These are phyloP conservation scores for Tragelaphus scriptus DNA, from an alignment of 2,113 vertebrate species.

Conservation along the genomic window DNA sequence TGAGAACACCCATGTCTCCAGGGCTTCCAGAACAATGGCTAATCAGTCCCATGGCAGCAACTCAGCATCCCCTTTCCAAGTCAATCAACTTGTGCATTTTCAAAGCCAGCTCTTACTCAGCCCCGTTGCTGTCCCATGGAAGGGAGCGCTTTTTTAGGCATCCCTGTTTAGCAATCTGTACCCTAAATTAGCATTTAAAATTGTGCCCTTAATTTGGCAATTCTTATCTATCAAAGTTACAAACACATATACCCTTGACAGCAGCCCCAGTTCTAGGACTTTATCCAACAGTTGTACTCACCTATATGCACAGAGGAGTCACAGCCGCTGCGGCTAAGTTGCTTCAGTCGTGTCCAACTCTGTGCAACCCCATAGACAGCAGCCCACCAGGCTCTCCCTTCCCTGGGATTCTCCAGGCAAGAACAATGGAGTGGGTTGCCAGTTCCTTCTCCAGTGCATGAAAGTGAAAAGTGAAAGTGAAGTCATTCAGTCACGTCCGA, in stretches of 20 bases:
- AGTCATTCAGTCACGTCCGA: too few relatives aligned
- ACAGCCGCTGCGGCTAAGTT: too few relatives aligned
- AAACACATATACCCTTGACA: neutral
- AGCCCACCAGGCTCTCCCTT: too few relatives aligned
- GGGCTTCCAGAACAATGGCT: neutral
- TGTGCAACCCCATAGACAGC: too few relatives aligned
- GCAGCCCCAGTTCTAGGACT: neutral
- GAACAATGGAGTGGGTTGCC: too few relatives aligned
- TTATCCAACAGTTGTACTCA: neutral
- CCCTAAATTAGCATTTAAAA: neutral
- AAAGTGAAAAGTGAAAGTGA: too few relatives aligned
- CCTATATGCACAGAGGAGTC: neutral
- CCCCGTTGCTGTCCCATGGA: neutral
- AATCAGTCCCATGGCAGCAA: neutral
- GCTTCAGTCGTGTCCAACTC: too few relatives aligned
- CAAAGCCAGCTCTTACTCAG: neutral
- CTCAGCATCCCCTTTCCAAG: neutral
- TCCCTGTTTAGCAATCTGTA: neutral
- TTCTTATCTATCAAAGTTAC: neutral
- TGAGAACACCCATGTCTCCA: neutral
- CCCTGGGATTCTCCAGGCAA: too few relatives aligned
- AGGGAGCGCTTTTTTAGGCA: neutral
- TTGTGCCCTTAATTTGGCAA: neutral
- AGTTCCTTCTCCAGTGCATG: too few relatives aligned
- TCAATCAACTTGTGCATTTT: neutral